A percentile compares a stretch with the other conserved stretches of the same genome.
These are phyloP conservation scores for Tortricodes alternella DNA, from an alignment of 2,888 invertebrate genomes.

Conservation along the genomic window DNA sequence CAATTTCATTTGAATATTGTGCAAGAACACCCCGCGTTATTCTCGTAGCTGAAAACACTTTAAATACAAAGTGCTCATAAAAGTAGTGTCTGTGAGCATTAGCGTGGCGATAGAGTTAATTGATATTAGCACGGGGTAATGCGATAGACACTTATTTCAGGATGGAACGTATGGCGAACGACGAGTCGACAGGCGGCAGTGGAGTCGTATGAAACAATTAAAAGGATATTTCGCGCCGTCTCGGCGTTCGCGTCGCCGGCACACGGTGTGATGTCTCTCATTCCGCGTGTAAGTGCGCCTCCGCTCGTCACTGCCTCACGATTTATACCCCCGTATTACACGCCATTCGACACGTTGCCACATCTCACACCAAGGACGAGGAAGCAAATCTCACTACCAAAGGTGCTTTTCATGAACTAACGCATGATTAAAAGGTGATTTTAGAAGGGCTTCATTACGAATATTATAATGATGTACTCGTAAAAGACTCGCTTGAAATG, in stretches of 20 bases:
- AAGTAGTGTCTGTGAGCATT: conserved; percentile 57
- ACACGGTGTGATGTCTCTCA: conserved; percentile 64
- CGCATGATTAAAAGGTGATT: too few relatives aligned
- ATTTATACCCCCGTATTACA: conserved; percentile 80
- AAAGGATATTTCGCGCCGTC: conserved; percentile 35
- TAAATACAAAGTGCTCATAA: conserved; percentile 76
- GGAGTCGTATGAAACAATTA: conserved; percentile 35
- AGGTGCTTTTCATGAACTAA: too few relatives aligned
- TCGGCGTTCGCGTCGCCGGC: conserved; percentile 35
- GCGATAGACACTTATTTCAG: conserved; percentile 22
- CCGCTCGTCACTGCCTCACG: conserved; percentile 73
- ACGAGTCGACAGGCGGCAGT: conserved; percentile 26
- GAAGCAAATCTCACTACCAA: conserved; percentile 37
- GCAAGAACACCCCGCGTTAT: conserved; percentile 73
- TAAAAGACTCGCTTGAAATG: too few relatives aligned
- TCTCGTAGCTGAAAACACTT: conserved; percentile 65
- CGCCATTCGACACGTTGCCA: conserved; percentile 77
- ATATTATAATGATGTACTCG: too few relatives aligned
- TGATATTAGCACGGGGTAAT: conserved; percentile 44
- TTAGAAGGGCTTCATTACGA: too few relatives aligned
- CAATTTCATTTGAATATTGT: conserved; percentile 83
- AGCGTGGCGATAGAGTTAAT: conserved; percentile 54
- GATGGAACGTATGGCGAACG: conserved; percentile 27
- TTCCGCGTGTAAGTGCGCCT: conserved; percentile 70
- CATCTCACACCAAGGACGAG: conserved; percentile 45